Conservation (phyloP, 64 coral and sea anemone species). For the Actinia equina region DNA sequence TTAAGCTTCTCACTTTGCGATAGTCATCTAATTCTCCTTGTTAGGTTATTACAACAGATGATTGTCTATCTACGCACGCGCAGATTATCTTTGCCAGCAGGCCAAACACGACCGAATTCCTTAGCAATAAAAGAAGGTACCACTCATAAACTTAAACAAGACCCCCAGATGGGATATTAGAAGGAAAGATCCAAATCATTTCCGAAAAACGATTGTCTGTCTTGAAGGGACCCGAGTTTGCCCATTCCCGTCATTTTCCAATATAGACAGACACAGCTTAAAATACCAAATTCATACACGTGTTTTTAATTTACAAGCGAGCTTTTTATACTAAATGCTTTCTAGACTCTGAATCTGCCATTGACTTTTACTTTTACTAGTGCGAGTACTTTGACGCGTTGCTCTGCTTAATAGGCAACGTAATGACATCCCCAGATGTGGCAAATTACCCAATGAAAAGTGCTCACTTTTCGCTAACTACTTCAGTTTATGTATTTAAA, state of each 20-base stretch:
- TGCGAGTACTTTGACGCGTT: background rate
- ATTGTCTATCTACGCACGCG: slow-evolving; percentile 6
- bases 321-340: background rate
- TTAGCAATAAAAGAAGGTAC: background rate
- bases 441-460: background rate
- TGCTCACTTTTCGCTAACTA: slow-evolving; percentile 8
- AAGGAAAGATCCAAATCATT: background rate
- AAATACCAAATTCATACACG: too few relatives aligned
- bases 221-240: background rate
- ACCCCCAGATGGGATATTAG: background rate
- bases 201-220: background rate
- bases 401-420: background rate
- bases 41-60: slow-evolving; percentile 8
- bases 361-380: background rate
- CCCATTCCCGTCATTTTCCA: background rate
- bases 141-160: background rate
- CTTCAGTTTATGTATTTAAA: background rate
- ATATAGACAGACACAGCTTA: too few relatives aligned
- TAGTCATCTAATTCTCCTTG: background rate
- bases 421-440: background rate
- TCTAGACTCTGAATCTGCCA: background rate
- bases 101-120: background rate
- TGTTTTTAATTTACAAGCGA: background rate
- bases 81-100: background rate
- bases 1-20: background rate